Evolutionary conservation across 1,140 invertebrate genomes (phyloP).

Genomic region (Venustaconcha ellipsiformis): DNA sequence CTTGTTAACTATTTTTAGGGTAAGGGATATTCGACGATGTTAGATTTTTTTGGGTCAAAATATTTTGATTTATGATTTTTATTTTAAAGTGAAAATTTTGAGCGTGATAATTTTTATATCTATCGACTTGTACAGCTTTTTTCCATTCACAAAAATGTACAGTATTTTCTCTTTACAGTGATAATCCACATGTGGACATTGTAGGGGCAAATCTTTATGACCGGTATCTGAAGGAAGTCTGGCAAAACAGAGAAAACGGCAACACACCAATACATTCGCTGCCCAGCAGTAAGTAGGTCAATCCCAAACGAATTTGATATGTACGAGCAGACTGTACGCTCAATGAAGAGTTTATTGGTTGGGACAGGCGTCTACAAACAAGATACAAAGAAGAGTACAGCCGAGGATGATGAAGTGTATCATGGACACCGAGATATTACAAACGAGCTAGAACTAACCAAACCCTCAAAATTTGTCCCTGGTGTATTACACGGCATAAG

Average conservation of each 20-base stretch:
- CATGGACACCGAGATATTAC: slow-evolving; percentile 66
- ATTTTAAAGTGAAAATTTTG: slow-evolving; percentile 53
- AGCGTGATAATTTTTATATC: slow-evolving; percentile 41
- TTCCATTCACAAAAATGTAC: background rate
- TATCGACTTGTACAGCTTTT: slow-evolving; percentile 19
- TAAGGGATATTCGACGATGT: slow-evolving; percentile 22
- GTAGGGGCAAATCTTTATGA: slow-evolving; percentile 83
- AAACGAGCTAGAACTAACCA: slow-evolving; percentile 55
- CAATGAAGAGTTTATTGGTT: slow-evolving; percentile 62
- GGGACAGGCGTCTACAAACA: slow-evolving; percentile 68
- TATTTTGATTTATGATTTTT: slow-evolving; percentile 29
- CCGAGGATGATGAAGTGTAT: slow-evolving; percentile 37
- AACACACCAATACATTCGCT: slow-evolving; percentile 15
- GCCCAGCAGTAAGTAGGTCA: slow-evolving; percentile 35
- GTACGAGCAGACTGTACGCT: slow-evolving; percentile 56
- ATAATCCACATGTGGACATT: slow-evolving; percentile 81
- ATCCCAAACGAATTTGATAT: slow-evolving; percentile 53
- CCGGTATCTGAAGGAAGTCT: slow-evolving; percentile 71
- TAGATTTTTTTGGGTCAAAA: background rate
- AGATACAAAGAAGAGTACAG: slow-evolving; percentile 20
- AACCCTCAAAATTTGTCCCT: slow-evolving; percentile 52
- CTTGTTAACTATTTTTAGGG: slow-evolving; percentile 56
- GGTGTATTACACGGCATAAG: slow-evolving; percentile 59
- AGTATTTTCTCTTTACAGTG: slow-evolving; percentile 69
- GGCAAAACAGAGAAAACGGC: slow-evolving; percentile 23